These are phyloP conservation scores for Montipora capricornis DNA, from an alignment of 64 coral and sea anemone species.

Conservation along the genomic window DNA sequence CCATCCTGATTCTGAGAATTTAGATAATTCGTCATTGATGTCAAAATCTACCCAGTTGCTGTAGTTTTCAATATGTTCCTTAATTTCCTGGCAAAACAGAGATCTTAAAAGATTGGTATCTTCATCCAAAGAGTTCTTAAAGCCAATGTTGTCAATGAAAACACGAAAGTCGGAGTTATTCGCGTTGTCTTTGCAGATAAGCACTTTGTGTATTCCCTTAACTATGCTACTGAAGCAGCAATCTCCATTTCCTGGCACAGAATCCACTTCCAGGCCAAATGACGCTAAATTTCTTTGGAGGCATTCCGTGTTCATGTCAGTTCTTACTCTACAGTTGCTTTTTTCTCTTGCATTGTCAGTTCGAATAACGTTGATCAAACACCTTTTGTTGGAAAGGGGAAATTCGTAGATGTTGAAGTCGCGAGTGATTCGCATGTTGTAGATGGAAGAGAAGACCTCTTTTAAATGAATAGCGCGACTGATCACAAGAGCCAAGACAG, in stretches of 20 bases:
- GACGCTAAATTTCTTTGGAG: background rate
- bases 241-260: slow-evolving; percentile 54
- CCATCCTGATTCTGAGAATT: slow-evolving; percentile 60
- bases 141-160: background rate
- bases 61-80: slow-evolving; percentile 30
- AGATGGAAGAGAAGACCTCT: background rate
- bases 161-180: background rate
- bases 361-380: background rate
- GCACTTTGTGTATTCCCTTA: slow-evolving; percentile 5
- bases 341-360: background rate
- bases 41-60: slow-evolving; percentile 31
- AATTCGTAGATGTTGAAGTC: slow-evolving; percentile 7
- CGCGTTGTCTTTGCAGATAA: background rate
- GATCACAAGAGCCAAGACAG: background rate
- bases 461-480: background rate
- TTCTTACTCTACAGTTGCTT: background rate
- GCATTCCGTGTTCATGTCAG: background rate
- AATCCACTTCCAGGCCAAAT: slow-evolving; percentile 25
- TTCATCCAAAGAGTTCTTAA: background rate
- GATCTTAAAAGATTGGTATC: background rate
- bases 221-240: slow-evolving; percentile 60
- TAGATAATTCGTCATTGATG: slow-evolving; percentile 21
- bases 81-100: slow-evolving; percentile 62
- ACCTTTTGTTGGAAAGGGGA: background rate
- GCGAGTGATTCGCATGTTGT: background rate